Evolutionary conservation across 2,113 vertebrate genomes (phyloP).

Genomic region (Pontoporia blainvillei): DNA sequence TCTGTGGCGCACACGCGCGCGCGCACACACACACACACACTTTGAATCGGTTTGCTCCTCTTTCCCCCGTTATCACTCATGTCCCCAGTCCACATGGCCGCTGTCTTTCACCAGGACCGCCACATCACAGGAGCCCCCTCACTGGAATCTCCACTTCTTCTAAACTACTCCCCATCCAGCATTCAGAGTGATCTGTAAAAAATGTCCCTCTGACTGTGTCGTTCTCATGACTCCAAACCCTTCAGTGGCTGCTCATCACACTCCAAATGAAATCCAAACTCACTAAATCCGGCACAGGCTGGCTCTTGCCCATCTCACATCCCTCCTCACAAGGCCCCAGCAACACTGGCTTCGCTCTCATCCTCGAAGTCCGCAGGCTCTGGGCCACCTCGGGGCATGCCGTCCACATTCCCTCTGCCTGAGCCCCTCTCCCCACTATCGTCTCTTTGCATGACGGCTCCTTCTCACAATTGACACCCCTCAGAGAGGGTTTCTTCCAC

Average conservation of each 20-base stretch:
- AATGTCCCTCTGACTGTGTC: neutral
- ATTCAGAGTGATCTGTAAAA: neutral
- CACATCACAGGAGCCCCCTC: neutral
- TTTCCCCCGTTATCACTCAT: neutral
- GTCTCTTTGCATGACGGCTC: neutral
- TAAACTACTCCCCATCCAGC: neutral
- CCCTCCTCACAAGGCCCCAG: neutral
- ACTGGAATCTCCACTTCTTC: neutral
- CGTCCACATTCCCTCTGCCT: neutral
- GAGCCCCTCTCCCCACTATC: fast-evolving
- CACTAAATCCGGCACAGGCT: neutral
- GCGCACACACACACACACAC: no score
- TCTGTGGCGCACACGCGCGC: fast-evolving
- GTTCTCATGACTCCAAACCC: neutral
- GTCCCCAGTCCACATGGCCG: neutral
- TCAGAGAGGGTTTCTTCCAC: neutral
- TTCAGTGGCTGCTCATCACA: neutral
- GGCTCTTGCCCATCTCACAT: neutral
- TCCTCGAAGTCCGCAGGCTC: neutral
- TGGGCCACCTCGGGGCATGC: neutral
- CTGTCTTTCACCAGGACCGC: no score
- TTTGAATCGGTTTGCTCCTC: neutral
- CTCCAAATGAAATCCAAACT: neutral
- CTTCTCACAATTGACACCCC: neutral
- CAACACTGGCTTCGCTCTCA: neutral